These are phyloP conservation scores for Aspidapion aeneum DNA, from an alignment of 2,888 invertebrate genomes.

Conservation along the genomic window DNA sequence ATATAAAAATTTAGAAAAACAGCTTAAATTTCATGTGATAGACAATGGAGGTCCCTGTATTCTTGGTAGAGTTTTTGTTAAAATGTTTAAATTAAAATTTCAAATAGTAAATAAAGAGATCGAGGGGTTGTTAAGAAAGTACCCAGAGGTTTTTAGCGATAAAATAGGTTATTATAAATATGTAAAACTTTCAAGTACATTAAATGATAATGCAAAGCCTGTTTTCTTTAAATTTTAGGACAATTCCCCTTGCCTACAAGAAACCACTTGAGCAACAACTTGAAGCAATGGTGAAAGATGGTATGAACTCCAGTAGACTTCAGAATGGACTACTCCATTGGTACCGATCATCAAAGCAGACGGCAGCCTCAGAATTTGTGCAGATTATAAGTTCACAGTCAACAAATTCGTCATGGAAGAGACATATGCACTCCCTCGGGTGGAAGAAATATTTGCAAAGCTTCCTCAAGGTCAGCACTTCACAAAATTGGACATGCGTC, in stretches of 20 bases:
- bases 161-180: conserved; percentile 19
- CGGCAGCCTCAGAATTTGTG: conserved; percentile 24
- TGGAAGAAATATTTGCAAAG: conserved; percentile 31
- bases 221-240: conserved; percentile 16
- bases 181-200: conserved; percentile 12
- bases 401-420: conserved; percentile 26
- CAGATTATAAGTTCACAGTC: conserved; percentile 33
- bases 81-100: conserved; percentile 5
- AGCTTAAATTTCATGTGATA: conserved; percentile 11
- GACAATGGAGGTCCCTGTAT: conserved; percentile 3
- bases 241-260: conserved; percentile 11
- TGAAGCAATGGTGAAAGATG: conserved; percentile 12
- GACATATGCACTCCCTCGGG: conserved; percentile 28
- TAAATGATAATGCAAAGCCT: conserved; percentile 11
- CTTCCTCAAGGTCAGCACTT: conserved; percentile 27
- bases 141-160: conserved; percentile 9
- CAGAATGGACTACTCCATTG: conserved; percentile 18
- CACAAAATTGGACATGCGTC: conserved; percentile 27
- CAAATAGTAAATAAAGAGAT: not conserved
- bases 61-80: conserved; percentile 13
- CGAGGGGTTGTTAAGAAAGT: not conserved
- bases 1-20: conserved; percentile 2
- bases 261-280: conserved; percentile 14
- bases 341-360: conserved; percentile 20
- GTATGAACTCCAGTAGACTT: conserved; percentile 9